Evolutionary conservation across 1,140 invertebrate genomes (phyloP).

Genomic region (Pseudomyrmex dendroicus): DNA sequence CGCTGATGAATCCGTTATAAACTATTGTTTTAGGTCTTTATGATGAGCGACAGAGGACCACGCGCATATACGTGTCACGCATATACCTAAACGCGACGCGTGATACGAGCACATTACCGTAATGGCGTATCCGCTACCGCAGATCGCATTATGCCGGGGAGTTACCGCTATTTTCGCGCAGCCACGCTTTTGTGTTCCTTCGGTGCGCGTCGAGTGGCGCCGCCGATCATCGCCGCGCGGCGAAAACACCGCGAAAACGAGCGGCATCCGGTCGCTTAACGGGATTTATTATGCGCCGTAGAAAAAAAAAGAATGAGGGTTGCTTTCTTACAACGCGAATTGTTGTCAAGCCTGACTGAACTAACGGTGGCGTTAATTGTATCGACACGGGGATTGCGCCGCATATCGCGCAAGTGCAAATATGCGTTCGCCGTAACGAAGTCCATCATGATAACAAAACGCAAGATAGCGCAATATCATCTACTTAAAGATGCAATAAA

Average conservation of each 20-base stretch:
- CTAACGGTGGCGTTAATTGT: slow-evolving; percentile 54
- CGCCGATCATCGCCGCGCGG: slow-evolving; percentile 45
- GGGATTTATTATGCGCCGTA: slow-evolving; percentile 47
- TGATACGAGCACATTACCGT: slow-evolving; percentile 62
- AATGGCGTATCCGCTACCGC: slow-evolving; percentile 63
- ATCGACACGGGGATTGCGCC: slow-evolving; percentile 19
- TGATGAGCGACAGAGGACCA: slow-evolving; percentile 58
- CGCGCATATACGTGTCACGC: slow-evolving; percentile 46
- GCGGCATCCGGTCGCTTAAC: slow-evolving; percentile 55
- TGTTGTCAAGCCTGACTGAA: slow-evolving; percentile 34
- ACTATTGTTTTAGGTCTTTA: slow-evolving; percentile 61
- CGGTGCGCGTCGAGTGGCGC: slow-evolving; percentile 55
- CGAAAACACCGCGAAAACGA: slow-evolving; percentile 61
- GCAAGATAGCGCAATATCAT: slow-evolving; percentile 2
- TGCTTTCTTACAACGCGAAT: slow-evolving; percentile 46
- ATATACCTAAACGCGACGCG: slow-evolving; percentile 53
- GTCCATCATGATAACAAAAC: slow-evolving; percentile 18
- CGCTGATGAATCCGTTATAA: slow-evolving; percentile 49
- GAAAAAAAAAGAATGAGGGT: slow-evolving; percentile 29
- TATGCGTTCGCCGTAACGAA: background rate
- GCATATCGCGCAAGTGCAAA: background rate
- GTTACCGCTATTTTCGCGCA: slow-evolving; percentile 68
- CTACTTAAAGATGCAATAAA: too few relatives aligned
- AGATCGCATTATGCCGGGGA: slow-evolving; percentile 61
- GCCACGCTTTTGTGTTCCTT: slow-evolving; percentile 61